Conservation (phyloP, 2,113 vertebrate genomes). For the Gracilinanus agilis region DNA sequence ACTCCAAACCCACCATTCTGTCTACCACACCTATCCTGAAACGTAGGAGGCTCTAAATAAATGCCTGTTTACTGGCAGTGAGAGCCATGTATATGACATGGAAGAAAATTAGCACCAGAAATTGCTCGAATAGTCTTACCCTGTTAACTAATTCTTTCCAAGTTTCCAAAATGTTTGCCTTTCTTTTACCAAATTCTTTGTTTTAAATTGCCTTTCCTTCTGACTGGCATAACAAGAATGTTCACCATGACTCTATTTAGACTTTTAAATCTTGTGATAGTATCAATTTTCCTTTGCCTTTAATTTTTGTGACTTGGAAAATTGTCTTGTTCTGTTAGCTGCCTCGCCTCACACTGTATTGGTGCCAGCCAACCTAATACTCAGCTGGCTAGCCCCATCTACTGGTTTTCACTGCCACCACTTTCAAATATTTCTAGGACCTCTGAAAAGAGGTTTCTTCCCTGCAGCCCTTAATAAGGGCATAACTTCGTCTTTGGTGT, state of each 20-base stretch:
- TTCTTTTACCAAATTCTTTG: not conserved
- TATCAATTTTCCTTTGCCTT: not conserved
- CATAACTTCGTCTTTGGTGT: not conserved
- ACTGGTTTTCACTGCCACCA: not conserved
- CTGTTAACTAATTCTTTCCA: not conserved
- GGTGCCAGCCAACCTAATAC: not conserved
- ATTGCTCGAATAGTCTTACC: not conserved
- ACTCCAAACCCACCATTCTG: not conserved
- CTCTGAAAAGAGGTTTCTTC: not conserved
- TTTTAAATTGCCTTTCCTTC: not conserved
- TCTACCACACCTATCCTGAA: not conserved
- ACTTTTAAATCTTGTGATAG: not conserved
- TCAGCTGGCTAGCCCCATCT: not conserved
- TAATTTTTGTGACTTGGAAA: not conserved
- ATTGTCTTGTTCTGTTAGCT: not conserved
- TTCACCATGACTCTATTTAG: not conserved
- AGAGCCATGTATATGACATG: not conserved
- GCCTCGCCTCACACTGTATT: not conserved
- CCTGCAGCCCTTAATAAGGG: not conserved
- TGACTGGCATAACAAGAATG: not conserved
- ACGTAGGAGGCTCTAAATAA: not conserved
- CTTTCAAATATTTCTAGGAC: not conserved
- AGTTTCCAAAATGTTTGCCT: not conserved
- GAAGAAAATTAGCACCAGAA: not conserved
- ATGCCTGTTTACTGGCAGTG: not conserved